These are phyloP conservation scores for Drosophila gaucha DNA, from an alignment of 2,888 invertebrate species.

Conservation along the genomic window DNA sequence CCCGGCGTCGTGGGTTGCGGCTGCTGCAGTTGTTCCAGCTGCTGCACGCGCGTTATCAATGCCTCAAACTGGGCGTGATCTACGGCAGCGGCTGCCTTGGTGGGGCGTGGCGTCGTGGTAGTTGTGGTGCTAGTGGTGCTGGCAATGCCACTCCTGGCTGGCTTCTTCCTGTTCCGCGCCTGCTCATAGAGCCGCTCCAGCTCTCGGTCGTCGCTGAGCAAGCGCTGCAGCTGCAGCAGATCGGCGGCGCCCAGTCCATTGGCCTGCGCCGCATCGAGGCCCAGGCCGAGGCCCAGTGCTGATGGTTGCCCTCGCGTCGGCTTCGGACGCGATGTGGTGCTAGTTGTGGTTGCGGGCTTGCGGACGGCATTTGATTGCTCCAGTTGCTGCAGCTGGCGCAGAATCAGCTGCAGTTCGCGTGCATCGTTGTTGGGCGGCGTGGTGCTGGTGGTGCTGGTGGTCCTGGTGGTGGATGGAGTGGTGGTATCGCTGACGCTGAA, in stretches of 20 bases:
- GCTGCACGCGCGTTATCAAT: constrained; percentile 85
- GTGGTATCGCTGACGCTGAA: constrained; percentile 45
- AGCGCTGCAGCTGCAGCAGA: constrained; percentile 85
- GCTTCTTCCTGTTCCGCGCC: constrained; percentile 66
- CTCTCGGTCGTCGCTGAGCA: constrained; percentile 85
- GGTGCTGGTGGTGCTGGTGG: constrained; percentile 32
- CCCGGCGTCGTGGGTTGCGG: constrained; percentile 59
- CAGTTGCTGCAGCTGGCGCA: constrained; percentile 71
- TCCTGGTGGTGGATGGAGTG: constrained; percentile 5
- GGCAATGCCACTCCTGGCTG: constrained; percentile 21
- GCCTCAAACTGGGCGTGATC: constrained; percentile 86
- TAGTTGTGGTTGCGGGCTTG: constrained; percentile 18
- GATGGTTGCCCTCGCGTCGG: not conserved
- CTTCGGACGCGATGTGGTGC: constrained; percentile 18
- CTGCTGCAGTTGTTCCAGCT: constrained; percentile 77
- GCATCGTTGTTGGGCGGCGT: constrained; percentile 42
- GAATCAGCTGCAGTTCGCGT: constrained; percentile 67
- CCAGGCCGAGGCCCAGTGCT: constrained; percentile 5
- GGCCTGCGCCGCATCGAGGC: constrained; percentile 8
- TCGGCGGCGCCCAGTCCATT: constrained; percentile 81
- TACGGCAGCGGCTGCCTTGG: constrained; percentile 60
- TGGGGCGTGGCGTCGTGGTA: constrained; percentile 50
- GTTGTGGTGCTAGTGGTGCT: constrained; percentile 30
- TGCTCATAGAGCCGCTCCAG: constrained; percentile 82
- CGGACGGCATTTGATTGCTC: constrained; percentile 61